These are phyloP conservation scores for Lochmaea crataegi DNA, from an alignment of 2,888 invertebrate genomes.

Conservation along the genomic window DNA sequence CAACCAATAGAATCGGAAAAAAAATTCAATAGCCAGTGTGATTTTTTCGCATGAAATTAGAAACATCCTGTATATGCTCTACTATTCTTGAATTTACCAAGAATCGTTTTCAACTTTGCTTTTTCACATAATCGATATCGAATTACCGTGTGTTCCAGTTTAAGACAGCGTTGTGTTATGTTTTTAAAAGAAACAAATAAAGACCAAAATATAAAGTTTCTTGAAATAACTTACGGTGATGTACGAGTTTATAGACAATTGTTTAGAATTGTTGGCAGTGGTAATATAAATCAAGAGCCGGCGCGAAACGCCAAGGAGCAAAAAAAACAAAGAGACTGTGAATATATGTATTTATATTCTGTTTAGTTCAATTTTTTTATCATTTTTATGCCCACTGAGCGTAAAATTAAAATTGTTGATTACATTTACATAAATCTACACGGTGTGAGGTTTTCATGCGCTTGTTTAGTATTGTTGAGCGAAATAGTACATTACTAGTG, in stretches of 20 bases:
- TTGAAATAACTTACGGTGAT: conserved; percentile 24
- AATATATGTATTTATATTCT: neutral
- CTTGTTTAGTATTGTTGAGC: no score
- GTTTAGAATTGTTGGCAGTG: conserved; percentile 27
- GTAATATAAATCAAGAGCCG: conserved; percentile 21
- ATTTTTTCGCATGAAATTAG: no score
- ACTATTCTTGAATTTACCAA: no score
- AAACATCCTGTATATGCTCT: no score
- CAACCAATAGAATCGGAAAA: no score
- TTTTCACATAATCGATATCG: neutral
- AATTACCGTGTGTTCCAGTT: neutral
- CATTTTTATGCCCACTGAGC: neutral
- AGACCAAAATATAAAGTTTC: conserved; percentile 21
- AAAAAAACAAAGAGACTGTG: conserved; percentile 10
- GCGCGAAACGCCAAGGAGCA: neutral
- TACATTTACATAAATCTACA: neutral
- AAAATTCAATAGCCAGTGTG: no score
- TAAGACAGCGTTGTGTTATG: conserved; percentile 1
- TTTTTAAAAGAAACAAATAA: conserved; percentile 8
- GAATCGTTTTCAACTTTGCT: no score
- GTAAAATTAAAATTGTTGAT: neutral
- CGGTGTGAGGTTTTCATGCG: neutral
- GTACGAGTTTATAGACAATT: conserved; percentile 30
- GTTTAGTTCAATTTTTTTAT: conserved; percentile 8
- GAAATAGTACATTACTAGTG: no score